A percentile compares a stretch with the other conserved stretches of the same genome.
phyloP scores from a whole-genome alignment of 2,113 vertebrate species.

The Leptosomus discolor region DNA sequence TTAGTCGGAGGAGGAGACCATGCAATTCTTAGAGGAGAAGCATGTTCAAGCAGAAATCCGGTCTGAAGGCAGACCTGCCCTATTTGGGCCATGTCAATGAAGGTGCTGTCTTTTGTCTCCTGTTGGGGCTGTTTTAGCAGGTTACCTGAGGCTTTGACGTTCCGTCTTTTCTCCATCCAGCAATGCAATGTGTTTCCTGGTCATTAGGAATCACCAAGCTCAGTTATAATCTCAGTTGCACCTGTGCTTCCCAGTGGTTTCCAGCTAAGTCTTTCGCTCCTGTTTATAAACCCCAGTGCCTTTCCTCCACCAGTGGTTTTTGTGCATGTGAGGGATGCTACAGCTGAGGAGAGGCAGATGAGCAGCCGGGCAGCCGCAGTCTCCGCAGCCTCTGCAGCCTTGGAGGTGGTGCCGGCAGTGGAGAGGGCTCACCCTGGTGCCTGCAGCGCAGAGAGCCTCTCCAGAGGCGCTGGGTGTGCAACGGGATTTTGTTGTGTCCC shows the following conservation, averaged over 20 bases:
- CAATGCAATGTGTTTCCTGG: neutral
- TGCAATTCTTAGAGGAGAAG: neutral
- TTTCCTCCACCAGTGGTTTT: neutral
- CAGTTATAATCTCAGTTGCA: neutral
- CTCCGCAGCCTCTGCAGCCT: neutral
- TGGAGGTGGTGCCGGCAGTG: neutral
- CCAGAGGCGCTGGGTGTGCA: neutral
- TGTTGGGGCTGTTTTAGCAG: neutral
- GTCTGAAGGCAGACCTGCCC: neutral
- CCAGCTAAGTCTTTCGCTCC: neutral
- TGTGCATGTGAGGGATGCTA: neutral
- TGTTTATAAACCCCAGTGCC: neutral
- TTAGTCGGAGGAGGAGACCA: neutral
- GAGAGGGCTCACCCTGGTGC: neutral
- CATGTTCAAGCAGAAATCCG: neutral
- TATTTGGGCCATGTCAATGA: neutral
- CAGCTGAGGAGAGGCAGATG: neutral
- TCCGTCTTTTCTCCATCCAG: neutral
- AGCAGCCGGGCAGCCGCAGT: neutral
- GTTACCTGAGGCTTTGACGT: neutral
- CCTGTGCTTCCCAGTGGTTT: neutral
- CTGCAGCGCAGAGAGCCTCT: neutral
- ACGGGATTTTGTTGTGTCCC: neutral
- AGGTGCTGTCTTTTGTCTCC: neutral
- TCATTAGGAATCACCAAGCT: neutral